Conservation (phyloP, 2,113 vertebrate species). For the Hymenochirus boettgeri region DNA sequence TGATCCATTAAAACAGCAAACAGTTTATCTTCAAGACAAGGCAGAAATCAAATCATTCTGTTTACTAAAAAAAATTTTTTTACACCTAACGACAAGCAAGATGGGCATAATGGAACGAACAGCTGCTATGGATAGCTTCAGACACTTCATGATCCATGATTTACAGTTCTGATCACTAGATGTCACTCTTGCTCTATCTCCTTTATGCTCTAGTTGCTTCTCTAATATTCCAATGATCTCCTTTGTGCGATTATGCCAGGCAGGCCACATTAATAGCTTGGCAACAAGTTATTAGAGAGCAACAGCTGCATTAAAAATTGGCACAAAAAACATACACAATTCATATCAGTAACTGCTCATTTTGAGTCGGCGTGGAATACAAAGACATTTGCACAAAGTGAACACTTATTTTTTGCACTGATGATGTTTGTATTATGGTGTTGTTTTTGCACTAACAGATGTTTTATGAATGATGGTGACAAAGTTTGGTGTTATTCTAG, state of each 20-base stretch:
- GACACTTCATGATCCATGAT: neutral
- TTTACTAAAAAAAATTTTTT: neutral
- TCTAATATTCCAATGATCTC: neutral
- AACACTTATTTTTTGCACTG: slow-evolving; percentile 9
- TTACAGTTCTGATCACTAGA: slow-evolving; percentile 1
- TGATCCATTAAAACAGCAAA: too few species aligned
- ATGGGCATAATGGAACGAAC: neutral
- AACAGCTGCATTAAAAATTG: slow-evolving; percentile 37
- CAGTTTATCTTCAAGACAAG: too few species aligned
- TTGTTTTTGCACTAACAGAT: too few species aligned
- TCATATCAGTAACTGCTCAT: slow-evolving; percentile 22
- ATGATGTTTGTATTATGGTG: neutral
- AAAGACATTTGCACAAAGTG: slow-evolving; percentile 23
- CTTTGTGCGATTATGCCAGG: slow-evolving; percentile 22
- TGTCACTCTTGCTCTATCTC: slow-evolving; percentile 19
- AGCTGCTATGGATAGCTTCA: neutral
- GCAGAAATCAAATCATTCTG: neutral
- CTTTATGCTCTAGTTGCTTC: neutral
- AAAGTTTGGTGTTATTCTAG: too few species aligned
- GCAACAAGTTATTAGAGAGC: slow-evolving; percentile 31
- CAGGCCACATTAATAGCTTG: slow-evolving; percentile 37
- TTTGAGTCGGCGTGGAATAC: slow-evolving; percentile 13
- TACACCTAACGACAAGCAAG: neutral
- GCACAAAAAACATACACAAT: slow-evolving; percentile 25
- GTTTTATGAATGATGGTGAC: neutral